Conservation (phyloP, 2,888 invertebrate genomes). For the Poecilobothrus nobilitatus region DNA sequence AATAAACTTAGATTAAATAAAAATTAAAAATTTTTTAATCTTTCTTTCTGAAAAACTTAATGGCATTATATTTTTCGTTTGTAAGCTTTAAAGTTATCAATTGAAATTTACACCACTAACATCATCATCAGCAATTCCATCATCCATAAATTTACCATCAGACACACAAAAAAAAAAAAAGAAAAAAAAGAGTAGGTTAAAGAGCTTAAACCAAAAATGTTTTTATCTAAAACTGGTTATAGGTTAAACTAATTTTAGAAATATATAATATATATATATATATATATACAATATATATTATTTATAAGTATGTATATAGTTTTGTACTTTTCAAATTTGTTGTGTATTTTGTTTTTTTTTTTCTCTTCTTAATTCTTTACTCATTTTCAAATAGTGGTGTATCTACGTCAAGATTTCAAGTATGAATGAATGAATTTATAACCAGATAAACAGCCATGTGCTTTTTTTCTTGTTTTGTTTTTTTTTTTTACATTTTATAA, state of each 20-base stretch:
- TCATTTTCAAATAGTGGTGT: neutral
- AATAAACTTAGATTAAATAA: too few species aligned
- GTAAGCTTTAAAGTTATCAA: too few species aligned
- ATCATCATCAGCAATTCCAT: too few species aligned
- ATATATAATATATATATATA: neutral
- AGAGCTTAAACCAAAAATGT: neutral
- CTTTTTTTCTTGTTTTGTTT: neutral
- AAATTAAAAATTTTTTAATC: too few species aligned
- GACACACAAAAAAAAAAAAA: neutral
- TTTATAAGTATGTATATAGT: too few species aligned
- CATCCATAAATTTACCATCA: too few species aligned
- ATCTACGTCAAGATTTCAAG: neutral
- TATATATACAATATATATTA: too few species aligned
- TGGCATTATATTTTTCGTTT: too few species aligned
- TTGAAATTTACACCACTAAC: too few species aligned
- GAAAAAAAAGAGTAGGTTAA: neutral
- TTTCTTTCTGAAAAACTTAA: too few species aligned
- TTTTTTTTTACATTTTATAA: neutral
- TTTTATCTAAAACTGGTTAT: slow-evolving; percentile 2
- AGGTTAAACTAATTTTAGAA: neutral
- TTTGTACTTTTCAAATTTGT: too few species aligned
- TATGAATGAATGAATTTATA: slow-evolving; percentile 6
- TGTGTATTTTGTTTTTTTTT: too few species aligned
- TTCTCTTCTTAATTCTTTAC: neutral
- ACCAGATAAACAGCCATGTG: slow-evolving; percentile 2